Percentiles rank a stretch among this genome's conserved stretches.
These are phyloP conservation scores for Colletes collaris DNA, from an alignment of 2,888 invertebrate genomes.

Conservation along the genomic window DNA sequence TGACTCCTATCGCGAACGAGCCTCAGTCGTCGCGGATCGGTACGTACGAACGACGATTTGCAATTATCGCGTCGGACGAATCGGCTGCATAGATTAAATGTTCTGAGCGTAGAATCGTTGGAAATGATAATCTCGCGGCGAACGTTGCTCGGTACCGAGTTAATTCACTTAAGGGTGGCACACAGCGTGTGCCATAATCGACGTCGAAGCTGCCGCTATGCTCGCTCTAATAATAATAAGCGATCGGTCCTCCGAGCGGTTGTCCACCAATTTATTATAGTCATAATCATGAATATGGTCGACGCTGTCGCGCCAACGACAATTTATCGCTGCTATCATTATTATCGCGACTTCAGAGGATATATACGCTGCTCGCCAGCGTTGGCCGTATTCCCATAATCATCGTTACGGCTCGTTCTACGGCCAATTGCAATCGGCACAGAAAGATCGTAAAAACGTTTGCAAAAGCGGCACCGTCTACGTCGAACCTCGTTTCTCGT, in stretches of 20 bases:
- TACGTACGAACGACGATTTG: too few species aligned
- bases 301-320: slow-evolving; percentile 56
- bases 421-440: slow-evolving; percentile 6
- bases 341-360: slow-evolving; percentile 52
- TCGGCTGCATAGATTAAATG: too few species aligned
- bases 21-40: too few species aligned
- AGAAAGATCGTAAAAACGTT: neutral
- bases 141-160: slow-evolving; percentile 27
- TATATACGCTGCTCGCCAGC: slow-evolving; percentile 23
- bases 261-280: slow-evolving; percentile 64
- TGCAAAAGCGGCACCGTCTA: too few species aligned
- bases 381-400: slow-evolving; percentile 51
- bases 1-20: too few species aligned
- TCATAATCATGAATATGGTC: slow-evolving; percentile 61
- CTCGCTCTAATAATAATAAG: slow-evolving; percentile 63
- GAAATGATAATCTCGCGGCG: neutral
- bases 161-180: slow-evolving; percentile 58
- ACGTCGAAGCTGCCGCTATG: slow-evolving; percentile 27
- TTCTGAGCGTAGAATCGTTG: neutral
- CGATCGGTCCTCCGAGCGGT: slow-evolving; percentile 59
- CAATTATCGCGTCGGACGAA: too few species aligned
- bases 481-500: neutral
- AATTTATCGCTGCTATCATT: slow-evolving; percentile 62
- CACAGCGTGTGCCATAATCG: slow-evolving; percentile 47
- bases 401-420: slow-evolving; percentile 37